Evolutionary conservation across 2,888 invertebrate species (phyloP).

Genomic region (Seira sanloemensis): DNA sequence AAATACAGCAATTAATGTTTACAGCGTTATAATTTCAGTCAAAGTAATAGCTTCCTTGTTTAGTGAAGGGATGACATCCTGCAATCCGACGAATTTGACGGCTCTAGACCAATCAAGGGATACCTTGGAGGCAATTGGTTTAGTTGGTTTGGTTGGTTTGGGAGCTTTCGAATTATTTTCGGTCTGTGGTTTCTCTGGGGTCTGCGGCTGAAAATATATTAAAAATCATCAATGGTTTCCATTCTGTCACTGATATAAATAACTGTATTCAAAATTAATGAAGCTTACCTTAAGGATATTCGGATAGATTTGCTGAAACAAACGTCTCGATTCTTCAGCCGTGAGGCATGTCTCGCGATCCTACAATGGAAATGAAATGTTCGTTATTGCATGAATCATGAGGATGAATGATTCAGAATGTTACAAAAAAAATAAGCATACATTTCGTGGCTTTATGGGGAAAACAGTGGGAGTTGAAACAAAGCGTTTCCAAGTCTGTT

Average conservation of each 20-base stretch:
- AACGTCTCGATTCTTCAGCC: constrained; percentile 26
- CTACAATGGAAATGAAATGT: background rate
- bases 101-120: constrained; percentile 39
- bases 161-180: background rate
- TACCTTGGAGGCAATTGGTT: background rate
- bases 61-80: background rate
- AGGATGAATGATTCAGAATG: background rate
- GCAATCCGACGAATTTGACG: constrained; percentile 36
- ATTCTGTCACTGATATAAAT: background rate
- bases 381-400: background rate
- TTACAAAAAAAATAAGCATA: constrained; percentile 5
- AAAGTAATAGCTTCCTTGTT: background rate
- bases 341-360: constrained; percentile 37
- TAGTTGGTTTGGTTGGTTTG: background rate
- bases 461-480: constrained; percentile 32
- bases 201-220: background rate
- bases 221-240: background rate
- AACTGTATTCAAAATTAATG: background rate
- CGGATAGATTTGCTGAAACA: constrained; percentile 44
- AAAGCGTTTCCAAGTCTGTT: constrained; percentile 51
- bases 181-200: background rate
- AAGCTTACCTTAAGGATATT: constrained; percentile 24
- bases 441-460: constrained; percentile 46
- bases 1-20: background rate
- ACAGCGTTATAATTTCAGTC: constrained; percentile 30